Evolutionary conservation across 2,888 invertebrate genomes (phyloP).

Genomic region (Pseudococcus viburni): DNA sequence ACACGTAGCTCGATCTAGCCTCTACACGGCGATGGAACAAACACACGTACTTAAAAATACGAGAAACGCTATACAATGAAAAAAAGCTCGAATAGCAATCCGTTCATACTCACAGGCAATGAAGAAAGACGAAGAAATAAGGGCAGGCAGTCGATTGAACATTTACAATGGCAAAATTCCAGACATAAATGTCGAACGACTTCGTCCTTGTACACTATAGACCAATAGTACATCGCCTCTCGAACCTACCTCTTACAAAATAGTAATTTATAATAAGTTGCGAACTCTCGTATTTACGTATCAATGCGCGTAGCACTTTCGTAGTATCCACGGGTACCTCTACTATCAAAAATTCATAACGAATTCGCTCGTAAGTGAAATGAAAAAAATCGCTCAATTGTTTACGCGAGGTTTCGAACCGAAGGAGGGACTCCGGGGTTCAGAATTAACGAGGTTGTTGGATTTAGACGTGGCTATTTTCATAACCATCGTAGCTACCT

Average conservation of each 20-base stretch:
- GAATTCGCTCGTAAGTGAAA: too few species aligned
- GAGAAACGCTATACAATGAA: neutral
- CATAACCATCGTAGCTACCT: neutral
- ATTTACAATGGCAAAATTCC: conserved; percentile 1
- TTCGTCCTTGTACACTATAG: neutral
- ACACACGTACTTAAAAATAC: neutral
- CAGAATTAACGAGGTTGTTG: neutral
- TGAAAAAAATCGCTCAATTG: too few species aligned
- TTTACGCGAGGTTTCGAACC: too few species aligned
- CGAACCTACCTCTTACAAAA: neutral
- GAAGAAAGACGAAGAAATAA: neutral
- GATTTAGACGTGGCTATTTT: neutral
- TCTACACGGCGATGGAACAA: neutral
- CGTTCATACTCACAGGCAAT: neutral
- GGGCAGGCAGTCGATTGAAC: neutral
- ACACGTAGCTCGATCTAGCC: neutral
- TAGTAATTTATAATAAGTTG: neutral
- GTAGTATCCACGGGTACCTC: too few species aligned
- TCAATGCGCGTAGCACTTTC: too few species aligned
- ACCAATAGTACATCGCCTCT: neutral
- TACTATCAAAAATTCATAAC: too few species aligned
- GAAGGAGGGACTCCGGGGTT: neutral
- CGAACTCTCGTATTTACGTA: neutral
- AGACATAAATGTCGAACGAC: neutral
- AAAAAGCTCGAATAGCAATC: neutral